phyloP scores from a whole-genome alignment of 2,113 vertebrate species.

The Colinus virginianus region DNA sequence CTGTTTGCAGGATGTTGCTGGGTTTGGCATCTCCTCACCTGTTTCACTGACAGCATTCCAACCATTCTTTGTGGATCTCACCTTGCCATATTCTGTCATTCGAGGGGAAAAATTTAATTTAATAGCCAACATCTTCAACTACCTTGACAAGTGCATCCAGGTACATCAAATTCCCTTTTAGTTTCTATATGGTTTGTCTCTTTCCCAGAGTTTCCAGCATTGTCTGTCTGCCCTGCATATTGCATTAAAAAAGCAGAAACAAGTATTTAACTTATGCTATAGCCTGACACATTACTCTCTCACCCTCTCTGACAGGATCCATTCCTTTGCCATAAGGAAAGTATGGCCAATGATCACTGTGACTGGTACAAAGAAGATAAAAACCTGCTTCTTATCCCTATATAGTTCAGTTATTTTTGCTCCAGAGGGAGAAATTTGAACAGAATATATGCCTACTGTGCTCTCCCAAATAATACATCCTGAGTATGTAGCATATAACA shows the following conservation, averaged over 20 bases:
- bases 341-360: not conserved
- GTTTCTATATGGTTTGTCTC: not conserved
- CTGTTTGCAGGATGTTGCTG: slow-evolving; percentile 83
- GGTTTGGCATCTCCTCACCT: slow-evolving; percentile 85
- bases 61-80: slow-evolving; percentile 86
- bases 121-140: slow-evolving; percentile 84
- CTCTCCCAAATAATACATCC: not conserved
- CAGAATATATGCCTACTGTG: not conserved
- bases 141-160: slow-evolving; percentile 66
- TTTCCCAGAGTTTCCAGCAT: not conserved
- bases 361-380: not conserved
- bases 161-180: slow-evolving; percentile 44
- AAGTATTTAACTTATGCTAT: not conserved
- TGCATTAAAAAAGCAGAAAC: not conserved
- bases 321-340: not conserved
- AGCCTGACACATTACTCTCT: not conserved
- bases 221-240: not conserved
- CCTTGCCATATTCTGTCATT: slow-evolving; percentile 84
- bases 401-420: not conserved
- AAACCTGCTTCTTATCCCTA: not conserved
- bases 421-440: not conserved
- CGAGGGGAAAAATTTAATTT: slow-evolving; percentile 84
- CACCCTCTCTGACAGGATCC: not conserved
- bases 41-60: slow-evolving; percentile 79
- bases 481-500: not conserved